phyloP scores from a whole-genome alignment of 2,888 invertebrate species.

The Cosmorhoe ocellata region DNA sequence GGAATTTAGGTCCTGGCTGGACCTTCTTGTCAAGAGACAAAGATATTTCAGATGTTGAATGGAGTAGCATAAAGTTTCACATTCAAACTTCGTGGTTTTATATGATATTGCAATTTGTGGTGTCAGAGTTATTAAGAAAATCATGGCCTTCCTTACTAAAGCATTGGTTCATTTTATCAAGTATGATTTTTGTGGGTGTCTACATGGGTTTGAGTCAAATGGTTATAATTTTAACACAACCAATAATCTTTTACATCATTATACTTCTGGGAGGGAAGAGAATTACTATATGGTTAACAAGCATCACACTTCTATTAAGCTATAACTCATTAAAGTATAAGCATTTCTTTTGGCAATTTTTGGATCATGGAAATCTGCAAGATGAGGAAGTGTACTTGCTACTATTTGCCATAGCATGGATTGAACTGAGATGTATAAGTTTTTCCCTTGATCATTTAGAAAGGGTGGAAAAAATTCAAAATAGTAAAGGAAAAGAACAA shows the following conservation, averaged over 20 bases:
- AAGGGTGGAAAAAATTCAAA: slow-evolving; percentile 41
- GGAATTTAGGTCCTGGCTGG: slow-evolving; percentile 84
- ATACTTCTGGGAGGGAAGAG: slow-evolving; percentile 72
- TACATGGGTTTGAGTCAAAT: slow-evolving; percentile 77
- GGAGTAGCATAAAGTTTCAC: slow-evolving; percentile 84
- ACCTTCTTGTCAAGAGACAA: slow-evolving; percentile 75
- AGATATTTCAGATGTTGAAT: slow-evolving; percentile 88
- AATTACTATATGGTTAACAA: slow-evolving; percentile 80
- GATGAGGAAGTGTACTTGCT: slow-evolving; percentile 81
- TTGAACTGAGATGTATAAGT: slow-evolving; percentile 89
- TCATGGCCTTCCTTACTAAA: slow-evolving; percentile 56
- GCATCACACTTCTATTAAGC: slow-evolving; percentile 69
- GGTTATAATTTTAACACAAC: slow-evolving; percentile 79
- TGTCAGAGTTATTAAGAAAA: slow-evolving; percentile 76
- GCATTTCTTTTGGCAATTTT: slow-evolving; percentile 70
- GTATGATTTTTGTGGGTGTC: slow-evolving; percentile 67
- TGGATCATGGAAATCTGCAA: slow-evolving; percentile 65
- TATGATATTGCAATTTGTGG: slow-evolving; percentile 77
- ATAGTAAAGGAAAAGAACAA: slow-evolving; percentile 11
- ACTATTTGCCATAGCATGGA: slow-evolving; percentile 85
- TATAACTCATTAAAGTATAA: slow-evolving; percentile 78
- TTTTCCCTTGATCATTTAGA: slow-evolving; percentile 84
- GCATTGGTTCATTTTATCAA: slow-evolving; percentile 80
- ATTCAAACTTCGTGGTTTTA: slow-evolving; percentile 78
- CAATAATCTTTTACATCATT: slow-evolving; percentile 74